phyloP scores from a whole-genome alignment of 23 tunicate species.

The Pegea sp. region DNA sequence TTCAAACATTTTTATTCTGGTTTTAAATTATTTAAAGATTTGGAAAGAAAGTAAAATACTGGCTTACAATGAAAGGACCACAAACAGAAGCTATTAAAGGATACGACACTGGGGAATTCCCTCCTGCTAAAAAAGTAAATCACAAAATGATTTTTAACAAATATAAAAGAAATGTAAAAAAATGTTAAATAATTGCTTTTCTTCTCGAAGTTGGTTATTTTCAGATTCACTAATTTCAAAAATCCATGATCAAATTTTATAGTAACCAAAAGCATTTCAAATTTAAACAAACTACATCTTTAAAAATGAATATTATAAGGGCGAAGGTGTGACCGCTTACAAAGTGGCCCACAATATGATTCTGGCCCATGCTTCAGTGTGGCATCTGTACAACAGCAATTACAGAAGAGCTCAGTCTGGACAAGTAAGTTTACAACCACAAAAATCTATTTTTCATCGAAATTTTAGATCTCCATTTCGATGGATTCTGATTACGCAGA shows the following conservation, averaged over 20 bases:
- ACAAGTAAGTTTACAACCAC: constrained; percentile 14
- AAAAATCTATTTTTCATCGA: neutral
- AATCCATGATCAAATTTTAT: too few species aligned
- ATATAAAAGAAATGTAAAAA: too few species aligned
- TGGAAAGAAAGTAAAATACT: constrained; percentile 84
- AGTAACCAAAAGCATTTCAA: neutral
- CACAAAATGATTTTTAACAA: too few species aligned
- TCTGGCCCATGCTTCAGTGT: constrained; percentile 76
- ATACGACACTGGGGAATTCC: constrained; percentile 63
- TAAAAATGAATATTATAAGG: constrained; percentile 9
- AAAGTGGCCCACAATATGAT: constrained; percentile 86
- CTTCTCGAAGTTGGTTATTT: neutral
- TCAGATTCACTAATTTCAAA: neutral
- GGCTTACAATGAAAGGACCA: constrained; percentile 80
- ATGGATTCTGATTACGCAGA: constrained; percentile 72
- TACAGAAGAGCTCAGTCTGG: constrained; percentile 42
- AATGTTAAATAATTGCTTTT: neutral
- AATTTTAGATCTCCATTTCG: constrained; percentile 56
- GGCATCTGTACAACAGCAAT: constrained; percentile 45
- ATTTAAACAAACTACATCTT: neutral
- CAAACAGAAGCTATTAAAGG: constrained; percentile 49
- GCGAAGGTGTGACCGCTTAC: constrained; percentile 30
- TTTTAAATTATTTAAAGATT: constrained; percentile 11
- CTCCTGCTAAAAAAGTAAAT: too few species aligned
- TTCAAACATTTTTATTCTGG: too few species aligned